Evolutionary conservation across 1,140 invertebrate species (phyloP), one percentile per base, ranked within the genome.

Genomic region (Branchinecta lynchi): DNA sequence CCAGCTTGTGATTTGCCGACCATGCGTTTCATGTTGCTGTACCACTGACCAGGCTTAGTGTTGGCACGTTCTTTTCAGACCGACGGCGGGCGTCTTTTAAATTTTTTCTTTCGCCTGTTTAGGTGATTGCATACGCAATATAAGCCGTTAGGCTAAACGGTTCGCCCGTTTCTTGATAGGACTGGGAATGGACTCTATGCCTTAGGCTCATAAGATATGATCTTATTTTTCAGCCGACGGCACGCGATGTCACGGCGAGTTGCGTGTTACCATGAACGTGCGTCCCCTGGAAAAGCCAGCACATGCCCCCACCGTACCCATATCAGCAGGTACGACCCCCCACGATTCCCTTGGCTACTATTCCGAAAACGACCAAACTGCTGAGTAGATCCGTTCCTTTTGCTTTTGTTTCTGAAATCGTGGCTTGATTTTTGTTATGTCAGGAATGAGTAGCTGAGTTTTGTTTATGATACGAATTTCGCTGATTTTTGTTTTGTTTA

Each of bases 271-370:
- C 17, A 10, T 68, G 68, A 45, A 12, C n/a, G 45, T 68, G 7
- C 10, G 44, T 68, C 10, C 44, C 20, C 43, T 68, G 10, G 10
- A 45, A 1, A 17, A 44, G 15, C 51, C 60, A 5, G 68, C 65
- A 15, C 8, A 60, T 66, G 45, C 17, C 65, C 65, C 45, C n/a
- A 21, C 45, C 67, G 43, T 43, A 45, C 51, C 65, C 67, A 32
- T 43, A 45, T 68, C 65, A 21, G 44, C 71, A 71, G 71, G 71
- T 71, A 71, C 68, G 45, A 67, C 71, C 15, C 68, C 71, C 44
- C 71, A 71, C 12, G 71, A 71, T 44, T 71, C 71, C 43, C 68
- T 71, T 43, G 71, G 71, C 68, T 71, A 71, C 21, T 71, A 68
- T 45, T 71, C 71, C n/a, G 71, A 71, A 60, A 60, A 60, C 17